Percentiles rank a stretch among this genome's conserved stretches.
These are phyloP conservation scores for Chironomus riparius DNA, from an alignment of 2,888 invertebrate genomes.

Conservation along the genomic window DNA sequence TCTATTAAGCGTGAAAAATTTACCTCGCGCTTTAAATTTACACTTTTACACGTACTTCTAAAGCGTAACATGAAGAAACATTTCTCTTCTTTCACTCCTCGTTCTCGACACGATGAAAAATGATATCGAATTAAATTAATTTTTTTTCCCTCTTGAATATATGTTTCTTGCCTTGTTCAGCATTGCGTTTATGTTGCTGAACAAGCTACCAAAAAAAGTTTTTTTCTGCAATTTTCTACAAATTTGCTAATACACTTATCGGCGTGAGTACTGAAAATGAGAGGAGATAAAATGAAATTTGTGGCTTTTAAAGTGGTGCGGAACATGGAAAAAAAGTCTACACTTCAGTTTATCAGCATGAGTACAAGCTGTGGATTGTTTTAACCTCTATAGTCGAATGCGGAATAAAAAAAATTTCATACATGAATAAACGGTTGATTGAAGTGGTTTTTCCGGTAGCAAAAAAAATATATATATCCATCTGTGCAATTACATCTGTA, in stretches of 20 bases:
- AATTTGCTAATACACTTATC: background rate
- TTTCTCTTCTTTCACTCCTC: background rate
- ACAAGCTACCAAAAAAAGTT: background rate
- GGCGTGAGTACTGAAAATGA: background rate
- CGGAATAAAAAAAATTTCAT: too few species aligned
- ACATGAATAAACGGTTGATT: too few species aligned
- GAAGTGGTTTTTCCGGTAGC: too few species aligned
- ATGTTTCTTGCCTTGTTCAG: background rate
- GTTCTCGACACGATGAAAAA: background rate
- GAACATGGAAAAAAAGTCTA: background rate
- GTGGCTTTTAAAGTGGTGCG: background rate
- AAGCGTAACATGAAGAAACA: background rate
- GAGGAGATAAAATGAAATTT: background rate
- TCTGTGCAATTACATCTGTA: too few species aligned
- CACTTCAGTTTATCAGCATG: background rate
- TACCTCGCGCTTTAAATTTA: constrained; percentile 11
- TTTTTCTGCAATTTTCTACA: background rate
- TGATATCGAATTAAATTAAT: constrained; percentile 13
- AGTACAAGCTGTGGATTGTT: background rate
- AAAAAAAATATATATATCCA: too few species aligned
- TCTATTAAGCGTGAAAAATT: background rate
- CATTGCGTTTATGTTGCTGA: too few species aligned
- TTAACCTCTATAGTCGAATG: too few species aligned
- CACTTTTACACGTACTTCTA: background rate
- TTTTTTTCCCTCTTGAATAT: background rate